Percentiles rank a stretch among this genome's conserved stretches.
phyloP scores from a whole-genome alignment of 2,888 invertebrate species.

The Parnassius glacialis region DNA sequence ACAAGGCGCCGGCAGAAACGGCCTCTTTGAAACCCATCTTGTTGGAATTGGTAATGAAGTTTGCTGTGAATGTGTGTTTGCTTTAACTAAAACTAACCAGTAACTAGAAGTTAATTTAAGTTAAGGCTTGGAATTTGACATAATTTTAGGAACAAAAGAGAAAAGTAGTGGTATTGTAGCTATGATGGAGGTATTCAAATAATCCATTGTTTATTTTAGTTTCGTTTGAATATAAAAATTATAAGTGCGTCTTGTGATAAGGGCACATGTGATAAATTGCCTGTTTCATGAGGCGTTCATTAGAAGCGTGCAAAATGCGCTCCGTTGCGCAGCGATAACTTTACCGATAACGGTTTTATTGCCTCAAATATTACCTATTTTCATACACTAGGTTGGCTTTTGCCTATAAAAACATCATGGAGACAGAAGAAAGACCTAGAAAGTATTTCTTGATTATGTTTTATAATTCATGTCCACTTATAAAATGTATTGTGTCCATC shows the following conservation, averaged over 20 bases:
- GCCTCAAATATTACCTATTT: conserved; percentile 76
- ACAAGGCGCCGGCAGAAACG: conserved; percentile 73
- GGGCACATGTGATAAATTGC: conserved; percentile 77
- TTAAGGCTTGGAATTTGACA: conserved; percentile 36
- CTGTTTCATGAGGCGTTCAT: conserved; percentile 80
- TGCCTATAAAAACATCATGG: conserved; percentile 40
- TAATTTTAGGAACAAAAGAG: conserved; percentile 30
- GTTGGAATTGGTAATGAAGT: conserved; percentile 74
- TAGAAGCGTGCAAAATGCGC: conserved; percentile 77
- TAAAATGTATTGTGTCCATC: conserved; percentile 25
- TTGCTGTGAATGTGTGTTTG: conserved; percentile 59
- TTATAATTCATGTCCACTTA: conserved; percentile 17
- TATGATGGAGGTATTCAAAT: conserved; percentile 4
- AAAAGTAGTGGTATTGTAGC: conserved; percentile 1
- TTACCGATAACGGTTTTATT: conserved; percentile 73
- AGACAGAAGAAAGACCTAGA: conserved; percentile 41
- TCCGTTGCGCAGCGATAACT: conserved; percentile 77
- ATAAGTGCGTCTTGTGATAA: conserved; percentile 73
- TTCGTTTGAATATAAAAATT: conserved; percentile 69
- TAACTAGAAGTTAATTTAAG: conserved; percentile 39
- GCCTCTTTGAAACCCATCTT: conserved; percentile 64
- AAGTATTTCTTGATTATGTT: conserved; percentile 26
- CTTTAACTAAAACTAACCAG: conserved; percentile 62
- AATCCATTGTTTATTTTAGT: conserved; percentile 64
- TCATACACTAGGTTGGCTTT: conserved; percentile 58